Base-by-base conservation (phyloP, 2,113 vertebrate species). In the Xiphorhynchus elegans region DNA sequence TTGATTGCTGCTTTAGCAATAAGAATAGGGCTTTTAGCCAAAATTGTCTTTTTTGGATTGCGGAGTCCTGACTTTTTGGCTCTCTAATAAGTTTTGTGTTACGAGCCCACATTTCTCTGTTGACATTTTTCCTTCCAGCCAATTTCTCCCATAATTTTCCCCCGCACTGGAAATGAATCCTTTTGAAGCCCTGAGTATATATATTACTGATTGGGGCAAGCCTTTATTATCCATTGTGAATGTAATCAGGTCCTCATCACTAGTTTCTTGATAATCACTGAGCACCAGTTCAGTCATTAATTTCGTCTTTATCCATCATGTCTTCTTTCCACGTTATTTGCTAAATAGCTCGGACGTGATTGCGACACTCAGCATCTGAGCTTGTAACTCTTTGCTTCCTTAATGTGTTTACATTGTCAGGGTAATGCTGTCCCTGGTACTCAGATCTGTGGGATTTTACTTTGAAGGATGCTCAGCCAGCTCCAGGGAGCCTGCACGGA, bases 241-340 rank as follows among this genome's bases (percentile, higher is more conserved):
- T 96, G 96, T 95, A 97, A 97, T 97, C 96, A 96, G 95, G 96
- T 95, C 96, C 93, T 97, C 95, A 96, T 97, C 96, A 96, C 94
- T 94, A 93, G 94, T 96, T 96, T 78, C 95, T 96, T 95, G 96
- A 96, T 96, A 96, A 97, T 96, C 96, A 96, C 95, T 59, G 89
- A 94, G 95, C 94, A 89, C 94, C 63, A 81, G 95, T 93, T 97
- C 89, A 84, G 94, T 97, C 95, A 96, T 97, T 97, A 97, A 96
- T 97, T 97, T 95, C 28, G 28, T 82, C 96, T 97, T 97, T 93
- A 95, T 96, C 96, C 95, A 89, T 97, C 96, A 97, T 94, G 96
- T 97, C 95, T 93, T 78, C 93, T 97, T 95, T 95, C 96, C 96
- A 96, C 93, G 69, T 97, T 97, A 96, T 96, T 97, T 97, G 96